phyloP scores from a whole-genome alignment of 2,797 vertebrate species.

The Oreonectes daqikongensis region DNA sequence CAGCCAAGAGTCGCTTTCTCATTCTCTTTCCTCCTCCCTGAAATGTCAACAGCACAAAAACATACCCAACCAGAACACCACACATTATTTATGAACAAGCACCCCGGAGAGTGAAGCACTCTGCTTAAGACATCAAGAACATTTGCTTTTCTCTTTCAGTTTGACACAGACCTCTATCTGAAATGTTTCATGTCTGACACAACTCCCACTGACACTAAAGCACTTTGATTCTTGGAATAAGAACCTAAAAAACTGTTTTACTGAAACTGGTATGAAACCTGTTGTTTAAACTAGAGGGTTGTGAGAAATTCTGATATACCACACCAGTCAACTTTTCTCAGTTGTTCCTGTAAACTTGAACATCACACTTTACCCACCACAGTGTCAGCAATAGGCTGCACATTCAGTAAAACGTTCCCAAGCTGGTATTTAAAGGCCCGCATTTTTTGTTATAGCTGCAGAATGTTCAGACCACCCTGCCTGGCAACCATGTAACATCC shows the following conservation, averaged over 20 bases:
- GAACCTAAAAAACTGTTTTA: not conserved
- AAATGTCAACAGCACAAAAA: slow-evolving; percentile 15
- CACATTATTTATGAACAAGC: slow-evolving; percentile 33
- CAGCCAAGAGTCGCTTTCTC: slow-evolving; percentile 46
- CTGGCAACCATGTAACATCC: not conserved
- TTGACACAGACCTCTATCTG: not conserved
- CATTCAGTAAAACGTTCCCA: not conserved
- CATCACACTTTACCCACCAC: not conserved
- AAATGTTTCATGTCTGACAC: slow-evolving; percentile 1
- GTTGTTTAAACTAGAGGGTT: not conserved
- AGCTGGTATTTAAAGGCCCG: not conserved
- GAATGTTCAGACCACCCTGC: slow-evolving; percentile 46
- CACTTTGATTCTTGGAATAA: not conserved
- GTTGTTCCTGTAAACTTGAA: too few relatives aligned
- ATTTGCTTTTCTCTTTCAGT: not conserved
- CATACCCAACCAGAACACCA: not conserved
- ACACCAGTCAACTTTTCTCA: too few relatives aligned
- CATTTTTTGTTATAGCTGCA: not conserved
- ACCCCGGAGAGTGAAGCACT: slow-evolving; percentile 1
- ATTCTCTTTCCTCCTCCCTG: slow-evolving; percentile 16
- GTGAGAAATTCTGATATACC: too few relatives aligned
- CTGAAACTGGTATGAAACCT: slow-evolving; percentile 3
- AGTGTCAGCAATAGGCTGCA: not conserved
- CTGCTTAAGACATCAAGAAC: not conserved
- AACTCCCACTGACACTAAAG: not conserved